phyloP scores from a whole-genome alignment of 2,113 vertebrate genomes.

The Capreolus pygargus region DNA sequence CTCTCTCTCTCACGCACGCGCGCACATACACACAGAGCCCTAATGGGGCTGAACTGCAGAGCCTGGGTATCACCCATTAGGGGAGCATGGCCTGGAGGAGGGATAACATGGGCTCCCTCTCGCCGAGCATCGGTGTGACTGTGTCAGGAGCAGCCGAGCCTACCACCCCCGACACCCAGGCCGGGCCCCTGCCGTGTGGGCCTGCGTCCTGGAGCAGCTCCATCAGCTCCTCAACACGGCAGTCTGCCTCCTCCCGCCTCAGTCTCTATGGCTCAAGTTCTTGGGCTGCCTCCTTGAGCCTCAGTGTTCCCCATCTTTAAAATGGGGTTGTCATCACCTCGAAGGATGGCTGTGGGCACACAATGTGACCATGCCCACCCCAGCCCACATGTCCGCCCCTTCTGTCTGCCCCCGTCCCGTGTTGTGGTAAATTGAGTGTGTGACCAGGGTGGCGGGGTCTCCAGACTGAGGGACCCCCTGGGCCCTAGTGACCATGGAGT shows the following conservation, averaged over 20 bases:
- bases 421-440: too few species aligned
- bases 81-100: background rate
- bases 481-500: background rate
- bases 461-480: background rate
- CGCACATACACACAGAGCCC: background rate
- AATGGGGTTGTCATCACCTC: background rate
- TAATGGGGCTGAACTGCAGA: background rate
- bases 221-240: background rate
- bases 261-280: background rate
- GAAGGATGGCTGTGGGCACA: background rate
- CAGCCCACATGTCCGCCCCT: background rate
- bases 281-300: background rate
- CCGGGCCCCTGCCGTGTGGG: too few species aligned
- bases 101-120: background rate
- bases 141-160: background rate
- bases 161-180: too few species aligned
- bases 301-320: background rate
- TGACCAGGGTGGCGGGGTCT: background rate
- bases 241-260: background rate
- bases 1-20: too few species aligned
- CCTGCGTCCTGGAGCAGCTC: background rate
- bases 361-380: background rate
- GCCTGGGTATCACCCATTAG: background rate
- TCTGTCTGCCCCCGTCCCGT: background rate
- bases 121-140: fast-evolving